Conservation (phyloP, 2,888 invertebrate species). For the Seira ritae region DNA sequence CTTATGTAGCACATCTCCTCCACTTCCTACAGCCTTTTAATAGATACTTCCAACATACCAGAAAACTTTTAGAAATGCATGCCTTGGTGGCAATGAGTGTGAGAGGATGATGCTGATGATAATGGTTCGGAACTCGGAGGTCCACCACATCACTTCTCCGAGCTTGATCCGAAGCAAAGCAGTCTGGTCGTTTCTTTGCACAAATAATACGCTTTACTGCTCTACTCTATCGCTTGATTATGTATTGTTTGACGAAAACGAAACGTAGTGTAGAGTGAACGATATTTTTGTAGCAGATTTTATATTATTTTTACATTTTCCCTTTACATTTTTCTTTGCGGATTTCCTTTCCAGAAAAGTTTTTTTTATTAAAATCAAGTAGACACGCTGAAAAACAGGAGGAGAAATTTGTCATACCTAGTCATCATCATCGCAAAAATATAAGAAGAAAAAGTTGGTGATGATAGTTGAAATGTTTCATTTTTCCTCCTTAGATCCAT, state of each 20-base stretch:
- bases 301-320: constrained; percentile 36
- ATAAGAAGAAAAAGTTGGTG: constrained; percentile 43
- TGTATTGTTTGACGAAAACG: constrained; percentile 21
- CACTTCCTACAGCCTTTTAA: too few species aligned
- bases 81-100: not conserved
- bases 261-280: constrained; percentile 18
- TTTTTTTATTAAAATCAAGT: not conserved
- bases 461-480: constrained; percentile 12
- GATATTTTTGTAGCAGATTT: constrained; percentile 12
- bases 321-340: constrained; percentile 26
- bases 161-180: not conserved
- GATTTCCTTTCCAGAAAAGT: constrained; percentile 42
- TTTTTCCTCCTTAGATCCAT: constrained; percentile 10
- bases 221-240: not conserved
- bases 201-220: not conserved
- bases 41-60: too few species aligned
- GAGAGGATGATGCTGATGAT: constrained; percentile 2
- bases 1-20: constrained; percentile 1
- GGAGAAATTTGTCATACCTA: constrained; percentile 26
- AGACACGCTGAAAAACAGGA: constrained; percentile 8
- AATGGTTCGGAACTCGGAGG: constrained; percentile 10
- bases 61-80: too few species aligned
- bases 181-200: not conserved
- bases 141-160: not conserved
- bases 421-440: constrained; percentile 27